These are phyloP conservation scores for Eunapius fragilis DNA, from an alignment of 37 sponge, comb jelly and placozoan species.

Conservation along the genomic window DNA sequence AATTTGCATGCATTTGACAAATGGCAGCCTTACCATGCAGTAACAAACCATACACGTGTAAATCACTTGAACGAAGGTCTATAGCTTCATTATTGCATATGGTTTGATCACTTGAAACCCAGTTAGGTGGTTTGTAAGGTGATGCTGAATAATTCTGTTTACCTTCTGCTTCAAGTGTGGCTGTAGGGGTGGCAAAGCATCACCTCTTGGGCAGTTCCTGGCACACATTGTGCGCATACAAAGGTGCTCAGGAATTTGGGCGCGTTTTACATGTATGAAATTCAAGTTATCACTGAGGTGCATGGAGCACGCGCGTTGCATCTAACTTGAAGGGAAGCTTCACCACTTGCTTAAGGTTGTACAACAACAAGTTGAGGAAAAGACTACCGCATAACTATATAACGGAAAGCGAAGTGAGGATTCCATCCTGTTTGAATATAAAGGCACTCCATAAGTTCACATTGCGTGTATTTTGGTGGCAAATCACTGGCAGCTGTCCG, in stretches of 20 bases:
- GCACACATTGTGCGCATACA: no score
- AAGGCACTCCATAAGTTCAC: not conserved
- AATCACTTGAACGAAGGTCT: not conserved
- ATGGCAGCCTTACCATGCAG: no score
- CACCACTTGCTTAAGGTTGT: not conserved
- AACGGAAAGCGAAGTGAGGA: not conserved
- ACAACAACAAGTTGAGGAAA: not conserved
- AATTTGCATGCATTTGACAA: no score
- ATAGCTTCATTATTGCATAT: not conserved
- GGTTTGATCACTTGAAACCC: not conserved
- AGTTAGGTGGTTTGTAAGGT: not conserved
- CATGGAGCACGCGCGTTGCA: not conserved
- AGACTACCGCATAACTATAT: not conserved
- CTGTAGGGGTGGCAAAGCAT: not conserved
- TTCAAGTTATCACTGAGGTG: no score
- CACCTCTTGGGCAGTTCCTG: not conserved
- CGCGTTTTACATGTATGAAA: no score
- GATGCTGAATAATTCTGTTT: not conserved
- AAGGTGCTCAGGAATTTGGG: not conserved
- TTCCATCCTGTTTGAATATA: not conserved
- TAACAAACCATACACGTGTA: not conserved
- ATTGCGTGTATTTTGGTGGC: not conserved
- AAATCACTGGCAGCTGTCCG: no score
- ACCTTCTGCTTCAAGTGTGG: not conserved
- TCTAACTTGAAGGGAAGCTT: not conserved